Conservation (phyloP, 2,797 vertebrate species). For the Clarias fuscus region DNA sequence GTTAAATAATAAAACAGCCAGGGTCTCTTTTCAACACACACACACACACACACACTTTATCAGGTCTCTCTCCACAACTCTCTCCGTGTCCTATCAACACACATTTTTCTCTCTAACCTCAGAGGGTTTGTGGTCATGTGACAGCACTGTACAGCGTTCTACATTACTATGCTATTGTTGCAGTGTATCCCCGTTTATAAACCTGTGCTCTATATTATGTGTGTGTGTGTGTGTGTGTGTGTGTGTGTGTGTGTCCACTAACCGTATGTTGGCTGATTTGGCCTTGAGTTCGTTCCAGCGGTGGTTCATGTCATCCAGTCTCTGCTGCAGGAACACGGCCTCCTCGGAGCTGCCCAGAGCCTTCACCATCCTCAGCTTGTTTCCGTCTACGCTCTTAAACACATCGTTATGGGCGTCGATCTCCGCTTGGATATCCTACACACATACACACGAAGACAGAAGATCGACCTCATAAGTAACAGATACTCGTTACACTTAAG, state of each 20-base stretch:
- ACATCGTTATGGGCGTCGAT: conserved; percentile 99
- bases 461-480: neutral
- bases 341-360: conserved; percentile 93
- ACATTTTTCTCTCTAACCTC: neutral
- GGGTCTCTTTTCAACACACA: conserved; percentile 9
- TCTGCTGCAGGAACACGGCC: conserved; percentile 89
- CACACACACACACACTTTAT: neutral
- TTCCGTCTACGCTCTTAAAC: conserved; percentile 94
- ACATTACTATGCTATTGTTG: too few relatives aligned
- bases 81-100: neutral
- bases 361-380: conserved; percentile 95
- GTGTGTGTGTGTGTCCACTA: conserved; percentile 30
- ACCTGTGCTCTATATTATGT: too few relatives aligned
- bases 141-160: neutral
- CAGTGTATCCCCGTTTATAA: neutral
- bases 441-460: conserved; percentile 44
- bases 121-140: neutral
- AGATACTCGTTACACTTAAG: neutral
- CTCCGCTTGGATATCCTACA: conserved; percentile 96
- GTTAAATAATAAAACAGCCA: conserved; percentile 53
- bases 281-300: conserved; percentile 94
- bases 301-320: conserved; percentile 98
- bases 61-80: neutral
- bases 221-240: neutral
- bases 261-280: conserved; percentile 94